Evolutionary conservation across 2,888 invertebrate species (phyloP), one percentile per base, ranked within the genome.

Genomic region (Tipula helvola): DNA sequence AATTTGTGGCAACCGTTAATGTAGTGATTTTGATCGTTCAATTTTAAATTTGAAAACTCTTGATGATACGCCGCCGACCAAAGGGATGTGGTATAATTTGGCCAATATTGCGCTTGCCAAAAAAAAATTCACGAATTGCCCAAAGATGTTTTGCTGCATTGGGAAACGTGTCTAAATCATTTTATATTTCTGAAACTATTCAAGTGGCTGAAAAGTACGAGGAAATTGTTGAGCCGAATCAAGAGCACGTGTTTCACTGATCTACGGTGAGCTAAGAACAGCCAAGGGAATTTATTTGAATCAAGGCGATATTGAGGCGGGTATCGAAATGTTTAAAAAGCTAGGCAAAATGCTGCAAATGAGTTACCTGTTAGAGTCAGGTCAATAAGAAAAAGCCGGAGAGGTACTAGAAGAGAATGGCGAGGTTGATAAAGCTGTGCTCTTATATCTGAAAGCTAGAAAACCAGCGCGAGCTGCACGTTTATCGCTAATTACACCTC

Each of bases 81-180:
- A 97, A 89, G 96, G 97, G 0, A 96, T 99, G 95, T 99, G 99
- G 99, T 95, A 97, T 88, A 97, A 97, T 89, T 93, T 99, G 28
- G 97, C 97, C 0, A 95, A 95, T 86, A 95, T 97, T 86, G 96
- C 99, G 0, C 92, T 99, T 89, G 95, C 95, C 88, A 93, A 94
- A 86, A 92, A n/a, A 93, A 87, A 93, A 94, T 89, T 90, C 95
- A 41, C 91, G 93, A 16, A 92, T 87, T 5, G 91, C 92, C 0
- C 92, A 92, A 87, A 90, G 92, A 5, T 92, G 92, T 47, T 92
- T 90, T 87, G 92, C 91, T 0, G 98, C 98, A 7, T 92, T 99
- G 0, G 97, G 97, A 0, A 98, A 99, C 90, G 95, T 97, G 0
- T 96, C 98, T 0, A 96, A 96, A 87, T 95, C 96, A 0, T 94